Evolutionary conservation across 1,140 invertebrate species (phyloP), one percentile per base, ranked within the genome.

Genomic region (Elymnias hypermnestra): DNA sequence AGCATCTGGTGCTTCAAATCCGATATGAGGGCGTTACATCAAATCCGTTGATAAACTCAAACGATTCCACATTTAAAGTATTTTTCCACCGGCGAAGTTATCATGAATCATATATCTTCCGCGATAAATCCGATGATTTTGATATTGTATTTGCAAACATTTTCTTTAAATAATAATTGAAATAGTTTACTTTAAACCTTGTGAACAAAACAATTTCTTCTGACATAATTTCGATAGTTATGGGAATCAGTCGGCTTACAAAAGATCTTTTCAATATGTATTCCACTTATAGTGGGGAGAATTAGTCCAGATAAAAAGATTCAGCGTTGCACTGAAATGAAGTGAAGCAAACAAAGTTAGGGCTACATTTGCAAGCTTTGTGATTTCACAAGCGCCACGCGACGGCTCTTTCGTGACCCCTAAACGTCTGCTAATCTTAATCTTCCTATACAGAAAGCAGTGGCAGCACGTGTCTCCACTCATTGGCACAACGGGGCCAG

Each of bases 401-500:
- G 47, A 43, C 40, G 25, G 42, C 23, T 22, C 19, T 43, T 17
- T 21, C 39, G 23, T 42, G 47, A 50, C 47, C 47, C 33, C 10
- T 43, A 15, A n/a, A 36, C 23, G 47, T 29, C 47, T 13, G 39
- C 17, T 43, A 23, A 43, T 50, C 47, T 50, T 13, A 29, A 50
- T 50, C 47, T 38, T 29, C 21, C 39, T 36, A 13, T 21, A 36
- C 21, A 15, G n/a, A 38, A 42, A 49, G 41, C 39, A 18, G 28
- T 54, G 36, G 49, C 47, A 53, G 66, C 75, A 75, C 75, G 77
- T 76, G 76, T 79, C 72, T 72, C 70, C 60, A 64, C 49, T 59
- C 58, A 65, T 54, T 54, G 53, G 46, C 58, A 54, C 61, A 63
- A 63, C 53, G 60, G 60, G 67, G 63, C 62, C 66, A 63, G 69